These are phyloP conservation scores for Gymnoscopelus braueri DNA, from an alignment of 2,797 vertebrate genomes.

Conservation along the genomic window DNA sequence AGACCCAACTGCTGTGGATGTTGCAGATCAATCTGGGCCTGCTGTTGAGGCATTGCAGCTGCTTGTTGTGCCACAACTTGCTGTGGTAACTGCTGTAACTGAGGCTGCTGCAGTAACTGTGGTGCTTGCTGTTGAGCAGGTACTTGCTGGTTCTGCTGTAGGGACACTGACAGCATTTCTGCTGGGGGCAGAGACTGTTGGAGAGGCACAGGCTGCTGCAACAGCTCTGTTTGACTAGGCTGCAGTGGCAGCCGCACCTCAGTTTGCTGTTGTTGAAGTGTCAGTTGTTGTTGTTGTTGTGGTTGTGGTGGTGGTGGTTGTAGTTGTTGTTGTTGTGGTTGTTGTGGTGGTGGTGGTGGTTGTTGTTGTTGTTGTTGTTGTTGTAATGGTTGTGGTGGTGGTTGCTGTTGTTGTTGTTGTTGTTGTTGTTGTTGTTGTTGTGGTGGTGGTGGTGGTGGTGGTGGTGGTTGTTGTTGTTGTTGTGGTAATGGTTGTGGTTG, in stretches of 20 bases:
- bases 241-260: constrained; percentile 48
- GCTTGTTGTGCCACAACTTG: constrained; percentile 51
- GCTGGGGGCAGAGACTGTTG: constrained; percentile 55
- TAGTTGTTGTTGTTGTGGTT: background rate
- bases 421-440: constrained; percentile 18
- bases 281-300: constrained; percentile 60
- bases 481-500: constrained; percentile 47
- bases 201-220: constrained; percentile 54
- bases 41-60: constrained; percentile 52
- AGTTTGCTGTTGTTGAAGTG: constrained; percentile 52
- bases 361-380: background rate
- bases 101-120: constrained; percentile 61
- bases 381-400: constrained; percentile 10
- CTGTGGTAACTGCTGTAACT: constrained; percentile 60
- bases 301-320: constrained; percentile 22
- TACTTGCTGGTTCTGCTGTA: constrained; percentile 58
- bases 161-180: constrained; percentile 28
- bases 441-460: constrained; percentile 45
- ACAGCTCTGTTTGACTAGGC: constrained; percentile 45
- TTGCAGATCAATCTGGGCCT: constrained; percentile 53
- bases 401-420: constrained; percentile 22
- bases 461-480: constrained; percentile 46
- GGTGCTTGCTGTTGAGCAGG: constrained; percentile 58
- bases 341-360: background rate
- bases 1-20: constrained; percentile 64